Evolutionary conservation across 2,888 invertebrate genomes (phyloP).

Genomic region (Steinernema carpocapsae): DNA sequence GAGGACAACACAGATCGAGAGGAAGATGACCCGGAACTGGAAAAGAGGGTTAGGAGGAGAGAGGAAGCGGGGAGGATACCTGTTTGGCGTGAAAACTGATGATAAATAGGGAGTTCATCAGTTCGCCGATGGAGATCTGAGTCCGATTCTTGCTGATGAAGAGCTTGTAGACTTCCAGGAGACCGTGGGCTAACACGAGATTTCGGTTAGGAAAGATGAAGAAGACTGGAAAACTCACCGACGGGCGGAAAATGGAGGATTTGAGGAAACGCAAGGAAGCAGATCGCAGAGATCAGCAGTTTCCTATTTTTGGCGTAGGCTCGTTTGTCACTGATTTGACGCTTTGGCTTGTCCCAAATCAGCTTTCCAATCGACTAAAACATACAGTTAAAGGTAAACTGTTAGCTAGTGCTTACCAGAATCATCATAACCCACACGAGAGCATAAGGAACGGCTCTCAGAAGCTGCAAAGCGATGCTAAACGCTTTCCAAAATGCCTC

Average conservation of each 20-base stretch:
- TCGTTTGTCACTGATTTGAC: neutral
- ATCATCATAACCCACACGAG: neutral
- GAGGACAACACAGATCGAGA: neutral
- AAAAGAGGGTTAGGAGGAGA: neutral
- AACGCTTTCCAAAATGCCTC: neutral
- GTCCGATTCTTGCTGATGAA: neutral
- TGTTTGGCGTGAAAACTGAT: neutral
- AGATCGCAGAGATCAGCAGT: neutral
- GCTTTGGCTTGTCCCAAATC: constrained; percentile 1
- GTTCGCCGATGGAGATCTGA: neutral
- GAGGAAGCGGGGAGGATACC: neutral
- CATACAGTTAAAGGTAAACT: neutral
- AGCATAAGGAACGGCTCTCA: constrained; percentile 1
- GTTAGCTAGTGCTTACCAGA: neutral
- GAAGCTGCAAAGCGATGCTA: neutral
- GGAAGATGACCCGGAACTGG: constrained; percentile 19
- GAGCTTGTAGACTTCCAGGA: neutral
- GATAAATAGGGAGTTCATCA: neutral
- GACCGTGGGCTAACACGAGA: neutral
- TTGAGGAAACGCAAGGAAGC: constrained; percentile 1
- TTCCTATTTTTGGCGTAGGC: neutral
- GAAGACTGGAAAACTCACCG: neutral
- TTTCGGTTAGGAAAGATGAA: too few species aligned
- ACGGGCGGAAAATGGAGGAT: constrained; percentile 7
- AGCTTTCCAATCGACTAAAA: neutral